A percentile compares a stretch with the other conserved stretches of the same genome.
Evolutionary conservation across 2,888 invertebrate genomes (phyloP).

Genomic region (Onchidella celtica): DNA sequence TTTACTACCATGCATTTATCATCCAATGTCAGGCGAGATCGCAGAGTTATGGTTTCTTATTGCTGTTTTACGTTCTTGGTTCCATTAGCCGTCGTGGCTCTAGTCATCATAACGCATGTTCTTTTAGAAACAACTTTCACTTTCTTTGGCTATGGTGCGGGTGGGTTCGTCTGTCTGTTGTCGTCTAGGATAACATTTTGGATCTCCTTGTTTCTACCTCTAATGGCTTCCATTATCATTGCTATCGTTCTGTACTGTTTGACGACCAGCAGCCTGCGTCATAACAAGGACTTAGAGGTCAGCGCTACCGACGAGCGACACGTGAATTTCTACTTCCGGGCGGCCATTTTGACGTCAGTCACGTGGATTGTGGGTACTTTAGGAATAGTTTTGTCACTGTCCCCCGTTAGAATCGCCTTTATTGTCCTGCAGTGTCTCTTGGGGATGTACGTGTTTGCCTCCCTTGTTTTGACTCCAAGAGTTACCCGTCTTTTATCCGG

Average conservation of each 20-base stretch:
- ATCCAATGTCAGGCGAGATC: not conserved
- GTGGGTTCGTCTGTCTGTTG: constrained; percentile 14
- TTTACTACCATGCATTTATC: constrained; percentile 49
- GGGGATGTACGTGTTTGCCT: constrained; percentile 38
- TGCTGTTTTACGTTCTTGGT: constrained; percentile 13
- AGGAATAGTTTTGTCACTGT: not conserved
- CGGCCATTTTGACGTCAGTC: not conserved
- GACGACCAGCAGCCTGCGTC: constrained; percentile 20
- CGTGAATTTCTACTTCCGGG: constrained; percentile 41
- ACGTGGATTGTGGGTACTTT: constrained; percentile 23
- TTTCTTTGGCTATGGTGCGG: constrained; percentile 29
- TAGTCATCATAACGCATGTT: constrained; percentile 6
- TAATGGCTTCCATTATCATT: not conserved
- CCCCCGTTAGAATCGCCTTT: constrained; percentile 15
- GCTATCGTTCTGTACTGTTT: constrained; percentile 7
- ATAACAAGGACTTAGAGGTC: constrained; percentile 38
- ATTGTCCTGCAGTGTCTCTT: constrained; percentile 17
- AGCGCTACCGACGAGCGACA: constrained; percentile 24
- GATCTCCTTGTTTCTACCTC: constrained; percentile 28
- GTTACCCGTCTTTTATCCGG: constrained; percentile 39
- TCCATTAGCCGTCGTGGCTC: constrained; percentile 7
- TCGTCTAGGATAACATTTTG: constrained; percentile 17
- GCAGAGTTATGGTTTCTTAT: not conserved
- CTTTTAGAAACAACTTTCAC: not conserved
- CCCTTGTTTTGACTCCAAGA: constrained; percentile 32